Base-by-base conservation (phyloP, 2,888 invertebrate species). In the Sericinus montela region DNA sequence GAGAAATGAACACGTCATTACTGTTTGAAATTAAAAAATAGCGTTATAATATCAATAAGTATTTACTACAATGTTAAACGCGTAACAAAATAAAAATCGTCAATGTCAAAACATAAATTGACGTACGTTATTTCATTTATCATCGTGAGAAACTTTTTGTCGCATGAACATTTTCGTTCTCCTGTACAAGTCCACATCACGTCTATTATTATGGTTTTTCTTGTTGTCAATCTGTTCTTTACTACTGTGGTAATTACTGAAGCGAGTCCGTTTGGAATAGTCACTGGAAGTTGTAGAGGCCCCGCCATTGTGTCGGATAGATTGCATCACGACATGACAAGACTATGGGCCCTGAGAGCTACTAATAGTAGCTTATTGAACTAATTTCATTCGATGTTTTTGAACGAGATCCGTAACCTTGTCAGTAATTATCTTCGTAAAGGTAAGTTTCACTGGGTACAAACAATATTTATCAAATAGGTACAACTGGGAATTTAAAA, bases 341-440 rank as follows among this genome's bases (percentile, higher is more conserved):
- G 62, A 65, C 59, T 47, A 57, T 60, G 60, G 59, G 62, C 71
- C 63, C 65, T 65, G 65, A 70, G 71, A 70, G 58, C 59, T 58
- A 62, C 66, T 74, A 73, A 75, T 75, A 70, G 69, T 67, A 53
- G 62, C 67, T 74, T 64, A 71, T 73, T 73, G 69, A 69, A 72
- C 72, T 65, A 58, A 66, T 61, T 57, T 60, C 53, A 30, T 46
- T 51, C 44, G 35, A 48, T 55, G 46, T 51, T 54, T 48, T 55
- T 58, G 53, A 54, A 56, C 46, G 42, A 52, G 43, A 35, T 15
- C 13, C 37, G 9, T 9, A 35, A 47, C 42, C 35, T 19, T 52
- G 25, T 4, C 25, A 1, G 6, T 1, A 8, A 8, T 25, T 25
- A 8, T 25, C 25, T 25, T 25, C 3, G 4, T 4, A 8, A 8